These are phyloP conservation scores for Entomobrya proxima DNA, from an alignment of 2,888 invertebrate genomes.

Conservation along the genomic window DNA sequence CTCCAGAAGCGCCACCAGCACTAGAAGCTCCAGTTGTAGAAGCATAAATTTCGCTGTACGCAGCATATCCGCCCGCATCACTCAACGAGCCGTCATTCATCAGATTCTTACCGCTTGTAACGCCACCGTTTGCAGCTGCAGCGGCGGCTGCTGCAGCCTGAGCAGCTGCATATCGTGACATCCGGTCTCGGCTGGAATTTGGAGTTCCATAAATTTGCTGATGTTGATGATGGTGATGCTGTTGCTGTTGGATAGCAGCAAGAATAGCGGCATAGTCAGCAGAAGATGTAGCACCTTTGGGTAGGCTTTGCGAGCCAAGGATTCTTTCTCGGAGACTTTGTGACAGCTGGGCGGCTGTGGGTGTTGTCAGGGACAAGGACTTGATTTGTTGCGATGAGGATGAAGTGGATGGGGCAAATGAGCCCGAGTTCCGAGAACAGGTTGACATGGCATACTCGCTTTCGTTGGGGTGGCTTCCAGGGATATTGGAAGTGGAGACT, in stretches of 20 bases:
- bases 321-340: slow-evolving; percentile 90
- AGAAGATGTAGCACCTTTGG: slow-evolving; percentile 80
- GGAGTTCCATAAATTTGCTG: slow-evolving; percentile 74
- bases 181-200: slow-evolving; percentile 74
- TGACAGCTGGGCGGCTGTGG: slow-evolving; percentile 90
- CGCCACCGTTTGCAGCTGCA: background rate
- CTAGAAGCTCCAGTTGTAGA: slow-evolving; percentile 72
- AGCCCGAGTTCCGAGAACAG: slow-evolving; percentile 72
- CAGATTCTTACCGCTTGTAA: slow-evolving; percentile 65
- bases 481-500: slow-evolving; percentile 80
- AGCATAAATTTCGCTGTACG: slow-evolving; percentile 81
- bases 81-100: slow-evolving; percentile 85
- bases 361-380: slow-evolving; percentile 89
- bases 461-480: slow-evolving; percentile 22
- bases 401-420: slow-evolving; percentile 65
- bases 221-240: slow-evolving; percentile 59
- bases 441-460: slow-evolving; percentile 67
- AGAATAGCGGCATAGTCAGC: slow-evolving; percentile 75
- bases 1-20: slow-evolving; percentile 72
- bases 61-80: slow-evolving; percentile 86
- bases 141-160: slow-evolving; percentile 27
- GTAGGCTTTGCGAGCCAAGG: slow-evolving; percentile 91
- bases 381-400: slow-evolving; percentile 78
- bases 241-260: slow-evolving; percentile 81
- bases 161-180: slow-evolving; percentile 71